phyloP scores from a whole-genome alignment of 1,140 invertebrate genomes.

The Conus betulinus region DNA sequence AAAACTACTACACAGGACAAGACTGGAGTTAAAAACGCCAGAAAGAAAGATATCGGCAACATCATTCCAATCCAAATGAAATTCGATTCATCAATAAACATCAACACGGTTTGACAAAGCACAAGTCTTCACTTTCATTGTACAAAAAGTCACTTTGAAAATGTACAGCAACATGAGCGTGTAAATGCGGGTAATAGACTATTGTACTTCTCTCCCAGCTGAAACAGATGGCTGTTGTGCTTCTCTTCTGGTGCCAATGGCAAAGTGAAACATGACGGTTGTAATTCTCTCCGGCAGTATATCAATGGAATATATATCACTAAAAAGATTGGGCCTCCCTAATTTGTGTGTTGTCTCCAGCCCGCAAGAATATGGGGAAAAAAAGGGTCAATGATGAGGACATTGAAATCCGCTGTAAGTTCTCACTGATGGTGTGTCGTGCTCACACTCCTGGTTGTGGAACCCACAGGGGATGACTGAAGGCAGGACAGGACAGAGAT shows the following conservation, averaged over 20 bases:
- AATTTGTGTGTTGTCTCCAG: not conserved
- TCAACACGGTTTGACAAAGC: not conserved
- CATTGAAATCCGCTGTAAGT: not conserved
- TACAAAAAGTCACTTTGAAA: not conserved
- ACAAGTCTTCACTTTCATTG: not conserved
- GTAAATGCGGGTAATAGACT: not conserved
- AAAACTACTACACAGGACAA: not conserved
- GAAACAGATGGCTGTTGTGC: not conserved
- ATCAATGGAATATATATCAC: not conserved
- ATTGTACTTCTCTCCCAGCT: not conserved
- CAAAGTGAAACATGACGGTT: slow-evolving; percentile 8
- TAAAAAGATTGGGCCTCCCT: not conserved
- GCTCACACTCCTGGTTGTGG: not conserved
- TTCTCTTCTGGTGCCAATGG: not conserved
- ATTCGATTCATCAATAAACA: not conserved
- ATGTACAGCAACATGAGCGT: slow-evolving; percentile 2
- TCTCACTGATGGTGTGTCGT: not conserved
- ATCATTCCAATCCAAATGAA: not conserved
- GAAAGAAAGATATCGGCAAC: not conserved
- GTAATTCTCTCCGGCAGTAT: not conserved
- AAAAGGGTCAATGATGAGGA: not conserved
- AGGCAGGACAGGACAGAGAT: not conserved
- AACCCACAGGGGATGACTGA: not conserved
- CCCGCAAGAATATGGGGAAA: not conserved
- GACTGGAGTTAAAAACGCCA: not conserved